Evolutionary conservation across 2,888 invertebrate species (phyloP), one percentile per base, ranked within the genome.

Genomic region (Epistrophe grossulariae): DNA sequence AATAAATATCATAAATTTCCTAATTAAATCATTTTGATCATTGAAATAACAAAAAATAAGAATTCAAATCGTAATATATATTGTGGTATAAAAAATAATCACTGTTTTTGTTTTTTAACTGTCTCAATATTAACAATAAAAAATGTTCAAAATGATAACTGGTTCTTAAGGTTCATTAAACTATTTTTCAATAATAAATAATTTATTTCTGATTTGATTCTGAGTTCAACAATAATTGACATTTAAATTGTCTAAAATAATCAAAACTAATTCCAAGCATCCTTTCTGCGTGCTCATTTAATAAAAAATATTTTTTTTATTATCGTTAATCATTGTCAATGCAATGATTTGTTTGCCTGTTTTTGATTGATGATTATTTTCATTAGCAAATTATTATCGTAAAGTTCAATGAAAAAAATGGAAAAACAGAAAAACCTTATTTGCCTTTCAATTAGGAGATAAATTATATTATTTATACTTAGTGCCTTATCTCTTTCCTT

Each of bases 341-440:
- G 19, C 24, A 68, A 52, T 17, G 43, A 43, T 50, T 52, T 38
- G 24, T 11, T 70, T 52, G 38, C 45, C 50, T 50, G n/a, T 60
- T 62, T 40, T 35, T 62, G 60, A 74, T 74, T 77, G 64, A 77
- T 64, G 55, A 64, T 71, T 71, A 55, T 64, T n/a, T 62, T 77
- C 43, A 79, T 68, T 68, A 40, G 52, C 40, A 45, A 57, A 55
- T 57, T 50, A 52, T 62, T 62, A 70, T 48, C 59, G 28, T 55
- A 28, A n/a, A 10, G 28, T 40, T 55, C 24, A 70, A 40, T 52
- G n/a, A n/a, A 68, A 50, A 43, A 24, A 52, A 78, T 57, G 15
- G 31, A 48, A 40, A 66, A 57, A 59, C 15, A 38, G 19, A 70
- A 70, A 78, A 31, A 8, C 48, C 57, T 66, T 48, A 64, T 76